Percentiles rank a stretch among this genome's conserved stretches.
These are phyloP conservation scores for Leiothrix lutea DNA, from an alignment of 2,113 vertebrate genomes.

Conservation along the genomic window DNA sequence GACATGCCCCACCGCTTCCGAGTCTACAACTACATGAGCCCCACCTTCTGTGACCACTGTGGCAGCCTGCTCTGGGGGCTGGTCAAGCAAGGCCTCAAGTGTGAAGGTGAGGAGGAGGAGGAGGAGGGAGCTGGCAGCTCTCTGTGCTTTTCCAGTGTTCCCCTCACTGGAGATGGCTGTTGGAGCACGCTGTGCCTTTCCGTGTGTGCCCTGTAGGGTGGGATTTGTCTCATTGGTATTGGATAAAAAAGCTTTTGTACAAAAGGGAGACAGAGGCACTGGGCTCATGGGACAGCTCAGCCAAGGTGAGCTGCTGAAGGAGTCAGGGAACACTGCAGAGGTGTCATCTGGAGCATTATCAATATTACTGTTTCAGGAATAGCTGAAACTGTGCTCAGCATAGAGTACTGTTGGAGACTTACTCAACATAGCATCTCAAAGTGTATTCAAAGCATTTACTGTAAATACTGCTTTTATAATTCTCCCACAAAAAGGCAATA, in stretches of 20 bases:
- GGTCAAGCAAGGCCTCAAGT: slow-evolving; percentile 96
- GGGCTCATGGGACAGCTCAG: not conserved
- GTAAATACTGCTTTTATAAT: not conserved
- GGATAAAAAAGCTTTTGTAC: not conserved
- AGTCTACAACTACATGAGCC: slow-evolving; percentile 97
- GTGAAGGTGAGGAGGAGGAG: slow-evolving; percentile 82
- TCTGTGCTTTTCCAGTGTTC: rapidly evolving
- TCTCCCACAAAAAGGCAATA: not conserved
- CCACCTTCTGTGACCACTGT: slow-evolving; percentile 98
- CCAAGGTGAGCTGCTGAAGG: not conserved
- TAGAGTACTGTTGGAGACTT: not conserved
- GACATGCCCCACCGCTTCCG: slow-evolving; percentile 98
- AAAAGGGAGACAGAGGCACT: not conserved
- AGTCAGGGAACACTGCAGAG: not conserved
- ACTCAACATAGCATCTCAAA: not conserved
- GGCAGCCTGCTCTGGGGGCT: slow-evolving; percentile 97
- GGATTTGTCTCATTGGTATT: rapidly evolving
- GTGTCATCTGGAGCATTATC: not conserved
- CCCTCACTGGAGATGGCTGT: rapidly evolving
- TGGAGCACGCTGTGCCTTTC: rapidly evolving
- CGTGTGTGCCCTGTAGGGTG: rapidly evolving
- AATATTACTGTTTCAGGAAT: not conserved
- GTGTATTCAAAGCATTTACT: not conserved
- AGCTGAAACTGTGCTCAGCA: not conserved
- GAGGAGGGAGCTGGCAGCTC: not conserved